phyloP scores from a whole-genome alignment of 2,888 invertebrate species.

The Lycia hirtaria region DNA sequence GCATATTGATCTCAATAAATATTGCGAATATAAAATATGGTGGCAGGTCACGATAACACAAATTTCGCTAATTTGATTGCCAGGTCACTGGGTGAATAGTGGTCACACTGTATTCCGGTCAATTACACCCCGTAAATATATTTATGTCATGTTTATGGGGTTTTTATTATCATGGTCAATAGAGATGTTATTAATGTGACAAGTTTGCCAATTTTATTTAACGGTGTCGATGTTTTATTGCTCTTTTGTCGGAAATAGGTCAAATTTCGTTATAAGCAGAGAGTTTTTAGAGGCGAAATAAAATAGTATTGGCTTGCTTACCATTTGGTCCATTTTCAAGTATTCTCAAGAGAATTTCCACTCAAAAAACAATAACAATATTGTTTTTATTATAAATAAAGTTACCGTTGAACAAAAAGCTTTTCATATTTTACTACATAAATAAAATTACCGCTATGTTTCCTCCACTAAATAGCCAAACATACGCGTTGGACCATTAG shows the following conservation, averaged over 20 bases:
- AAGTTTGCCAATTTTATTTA: conserved; percentile 1
- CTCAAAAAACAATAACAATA: no score
- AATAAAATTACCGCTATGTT: no score
- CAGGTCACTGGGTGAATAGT: conserved; percentile 10
- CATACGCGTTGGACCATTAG: no score
- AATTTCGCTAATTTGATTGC: conserved; percentile 37
- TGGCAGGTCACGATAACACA: conserved; percentile 37
- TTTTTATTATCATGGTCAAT: conserved; percentile 18
- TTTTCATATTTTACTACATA: neutral
- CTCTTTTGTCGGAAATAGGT: neutral
- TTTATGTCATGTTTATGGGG: conserved; percentile 17
- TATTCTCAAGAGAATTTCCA: no score
- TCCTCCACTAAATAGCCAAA: no score
- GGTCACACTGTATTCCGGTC: conserved; percentile 15
- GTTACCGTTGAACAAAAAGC: no score
- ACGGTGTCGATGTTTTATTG: neutral
- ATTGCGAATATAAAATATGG: conserved; percentile 30
- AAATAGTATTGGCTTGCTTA: no score
- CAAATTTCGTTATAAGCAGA: neutral
- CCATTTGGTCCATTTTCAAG: no score
- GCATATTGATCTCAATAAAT: conserved; percentile 27
- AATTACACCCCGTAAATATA: conserved; percentile 10
- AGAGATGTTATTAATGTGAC: conserved; percentile 13
- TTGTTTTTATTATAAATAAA: no score
- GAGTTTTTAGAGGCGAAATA: no score